Conservation (phyloP, 2,888 invertebrate species). For the Machimus atricapillus region DNA sequence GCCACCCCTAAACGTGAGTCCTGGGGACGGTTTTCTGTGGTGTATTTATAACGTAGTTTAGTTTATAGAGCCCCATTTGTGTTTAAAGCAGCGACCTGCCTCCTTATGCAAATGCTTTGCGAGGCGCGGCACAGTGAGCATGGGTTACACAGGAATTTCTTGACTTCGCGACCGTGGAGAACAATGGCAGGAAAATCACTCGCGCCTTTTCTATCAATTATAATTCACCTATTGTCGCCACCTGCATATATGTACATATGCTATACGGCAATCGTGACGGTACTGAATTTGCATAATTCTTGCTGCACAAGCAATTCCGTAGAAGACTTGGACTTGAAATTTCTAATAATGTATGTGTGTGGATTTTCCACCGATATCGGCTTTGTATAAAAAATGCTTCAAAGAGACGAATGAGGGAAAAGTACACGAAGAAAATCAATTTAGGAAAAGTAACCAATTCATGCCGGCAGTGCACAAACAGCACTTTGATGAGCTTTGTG, state of each 20-base stretch:
- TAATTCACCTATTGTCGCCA: neutral
- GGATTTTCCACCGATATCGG: neutral
- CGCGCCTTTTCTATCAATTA: neutral
- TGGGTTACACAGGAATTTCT: neutral
- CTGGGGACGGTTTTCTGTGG: neutral
- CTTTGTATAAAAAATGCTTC: neutral
- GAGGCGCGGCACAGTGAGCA: neutral
- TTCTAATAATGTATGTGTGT: neutral
- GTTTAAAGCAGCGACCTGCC: neutral
- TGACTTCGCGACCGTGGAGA: neutral
- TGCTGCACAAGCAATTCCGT: neutral
- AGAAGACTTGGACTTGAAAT: neutral
- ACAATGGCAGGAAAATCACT: neutral
- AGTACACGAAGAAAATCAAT: neutral
- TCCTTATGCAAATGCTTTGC: neutral
- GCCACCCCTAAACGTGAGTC: neutral
- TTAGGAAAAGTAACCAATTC: neutral
- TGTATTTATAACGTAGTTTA: neutral
- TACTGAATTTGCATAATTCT: neutral
- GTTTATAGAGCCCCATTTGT: neutral
- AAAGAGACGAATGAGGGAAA: neutral
- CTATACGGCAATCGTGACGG: neutral
- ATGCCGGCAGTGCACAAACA: neutral
- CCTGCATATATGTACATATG: neutral
- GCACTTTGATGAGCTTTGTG: neutral